These are phyloP conservation scores for Arrhamphus sclerolepis DNA, from an alignment of 2,797 vertebrate genomes.

Conservation along the genomic window DNA sequence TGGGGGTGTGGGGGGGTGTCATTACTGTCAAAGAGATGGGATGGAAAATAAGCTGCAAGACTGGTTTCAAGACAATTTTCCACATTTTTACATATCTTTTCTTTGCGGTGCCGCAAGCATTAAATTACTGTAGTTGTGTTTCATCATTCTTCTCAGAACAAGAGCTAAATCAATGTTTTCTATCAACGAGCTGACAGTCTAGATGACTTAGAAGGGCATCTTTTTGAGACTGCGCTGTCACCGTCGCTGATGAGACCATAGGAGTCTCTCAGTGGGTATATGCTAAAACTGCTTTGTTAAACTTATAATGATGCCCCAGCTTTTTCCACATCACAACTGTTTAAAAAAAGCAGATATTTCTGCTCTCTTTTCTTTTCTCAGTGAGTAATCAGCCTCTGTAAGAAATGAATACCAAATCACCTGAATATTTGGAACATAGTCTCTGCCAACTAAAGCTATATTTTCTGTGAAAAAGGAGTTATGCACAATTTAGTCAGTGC, in stretches of 20 bases:
- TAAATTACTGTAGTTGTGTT: background rate
- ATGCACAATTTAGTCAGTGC: background rate
- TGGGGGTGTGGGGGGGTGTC: background rate
- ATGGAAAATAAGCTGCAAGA: constrained; percentile 1
- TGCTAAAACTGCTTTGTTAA: constrained; percentile 22
- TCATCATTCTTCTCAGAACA: background rate
- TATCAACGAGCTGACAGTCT: background rate
- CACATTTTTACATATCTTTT: background rate
- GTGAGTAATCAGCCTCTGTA: background rate
- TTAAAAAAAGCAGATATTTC: background rate
- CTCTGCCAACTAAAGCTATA: too few species aligned
- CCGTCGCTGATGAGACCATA: background rate
- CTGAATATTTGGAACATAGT: background rate
- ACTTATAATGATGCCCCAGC: constrained; percentile 16
- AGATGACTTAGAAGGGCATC: background rate
- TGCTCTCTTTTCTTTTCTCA: background rate
- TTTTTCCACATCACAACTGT: constrained; percentile 1
- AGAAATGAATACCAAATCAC: constrained; percentile 6
- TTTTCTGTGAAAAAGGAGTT: too few species aligned
- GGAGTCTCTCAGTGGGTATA: constrained; percentile 14
- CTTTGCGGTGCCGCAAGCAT: background rate
- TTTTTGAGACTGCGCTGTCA: constrained; percentile 1
- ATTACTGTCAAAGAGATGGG: constrained; percentile 11
- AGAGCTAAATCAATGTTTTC: background rate
- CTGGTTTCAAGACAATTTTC: background rate